Base-by-base conservation (phyloP, 64 coral and sea anemone genomes). In the Stylophora pistillata region DNA sequence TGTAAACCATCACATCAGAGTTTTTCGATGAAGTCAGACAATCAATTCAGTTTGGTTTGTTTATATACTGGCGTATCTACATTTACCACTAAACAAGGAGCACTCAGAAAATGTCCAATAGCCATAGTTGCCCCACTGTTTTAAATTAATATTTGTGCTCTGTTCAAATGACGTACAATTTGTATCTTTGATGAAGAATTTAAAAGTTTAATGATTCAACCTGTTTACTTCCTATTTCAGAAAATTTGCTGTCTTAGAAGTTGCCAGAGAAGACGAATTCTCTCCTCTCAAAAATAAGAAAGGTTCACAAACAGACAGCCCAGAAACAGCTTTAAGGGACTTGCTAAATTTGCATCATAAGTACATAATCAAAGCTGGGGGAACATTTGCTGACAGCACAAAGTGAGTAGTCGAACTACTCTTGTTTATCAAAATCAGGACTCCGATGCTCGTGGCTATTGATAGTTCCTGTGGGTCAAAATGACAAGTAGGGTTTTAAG, bases 201-300 rank as follows among this genome's bases (percentile, higher is more conserved):
- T 13, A 56, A 29, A 78, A 23, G 26, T 58, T 27, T 20, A 29
- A 13, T 78, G 7, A 26, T 68, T 21, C 21, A n/a, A 68, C 26
- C 23, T n/a, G 23, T 47, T 15, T 5, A 29, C 9, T 53, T 87
- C 13, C 6, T 53, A 11, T 58, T 78, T 53, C 61, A 94, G 93
- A 70, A 55, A 94, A 31, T 87, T 94, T 90, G 93, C 93, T 58
- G 93, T 94, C 13, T 68, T 94, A 3, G 88, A 94, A 78, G 81
- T 90, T 59, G 28, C 85, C 16, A 58, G 93, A 74, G 88, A 87
- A 18, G 93, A 94, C 2, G 93, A 94, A 28, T 94, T 94, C 33
- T 90, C 88, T 27, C 88, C 93, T 27, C 82, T 94, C 5, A 94
- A 94, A 57, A 94, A 94, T 87, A 70, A 31, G 10, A 31, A 55